These are phyloP conservation scores for Pocillopora meandrina DNA, from an alignment of 92 coral and sea anemone genomes.

Conservation along the genomic window DNA sequence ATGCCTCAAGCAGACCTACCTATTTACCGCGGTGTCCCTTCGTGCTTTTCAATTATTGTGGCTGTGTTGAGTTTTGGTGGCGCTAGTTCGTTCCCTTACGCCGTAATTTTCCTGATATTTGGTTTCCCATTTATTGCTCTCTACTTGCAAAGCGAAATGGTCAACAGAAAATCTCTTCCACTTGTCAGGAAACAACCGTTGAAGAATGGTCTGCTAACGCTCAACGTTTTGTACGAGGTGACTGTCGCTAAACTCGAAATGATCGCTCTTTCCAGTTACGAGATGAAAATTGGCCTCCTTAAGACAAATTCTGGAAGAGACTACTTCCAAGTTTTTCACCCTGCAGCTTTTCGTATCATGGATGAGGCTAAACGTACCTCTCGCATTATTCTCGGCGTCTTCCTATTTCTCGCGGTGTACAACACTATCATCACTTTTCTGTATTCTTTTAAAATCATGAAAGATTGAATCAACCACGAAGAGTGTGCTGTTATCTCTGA, in stretches of 20 bases:
- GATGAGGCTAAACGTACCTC: conserved; percentile 27
- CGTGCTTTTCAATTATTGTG: background rate
- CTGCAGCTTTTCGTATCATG: conserved; percentile 19
- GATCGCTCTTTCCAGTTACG: no score
- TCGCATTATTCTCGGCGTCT: conserved; percentile 1
- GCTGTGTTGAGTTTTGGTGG: conserved; percentile 7
- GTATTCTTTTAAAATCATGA: conserved; percentile 16
- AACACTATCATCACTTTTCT: conserved; percentile 9
- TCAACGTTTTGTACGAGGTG: no score
- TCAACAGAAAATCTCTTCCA: no score
- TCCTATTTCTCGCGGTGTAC: conserved; percentile 1
- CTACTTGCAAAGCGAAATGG: background rate
- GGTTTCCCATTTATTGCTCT: conserved; percentile 8
- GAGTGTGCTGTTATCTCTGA: no score
- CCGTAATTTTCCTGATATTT: no score
- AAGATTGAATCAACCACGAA: background rate
- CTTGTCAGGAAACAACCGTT: no score
- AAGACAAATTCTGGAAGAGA: no score
- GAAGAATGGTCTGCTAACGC: no score
- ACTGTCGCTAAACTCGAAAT: no score
- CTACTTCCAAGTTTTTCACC: conserved; percentile 32
- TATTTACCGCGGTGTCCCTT: no score
- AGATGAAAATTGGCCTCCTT: no score
- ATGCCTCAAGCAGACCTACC: no score
- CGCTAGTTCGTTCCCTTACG: background rate